A percentile compares a stretch with the other conserved stretches of the same genome.
Conservation (phyloP, 2,888 invertebrate genomes). For the Hirtodrosophila cameraria region DNA sequence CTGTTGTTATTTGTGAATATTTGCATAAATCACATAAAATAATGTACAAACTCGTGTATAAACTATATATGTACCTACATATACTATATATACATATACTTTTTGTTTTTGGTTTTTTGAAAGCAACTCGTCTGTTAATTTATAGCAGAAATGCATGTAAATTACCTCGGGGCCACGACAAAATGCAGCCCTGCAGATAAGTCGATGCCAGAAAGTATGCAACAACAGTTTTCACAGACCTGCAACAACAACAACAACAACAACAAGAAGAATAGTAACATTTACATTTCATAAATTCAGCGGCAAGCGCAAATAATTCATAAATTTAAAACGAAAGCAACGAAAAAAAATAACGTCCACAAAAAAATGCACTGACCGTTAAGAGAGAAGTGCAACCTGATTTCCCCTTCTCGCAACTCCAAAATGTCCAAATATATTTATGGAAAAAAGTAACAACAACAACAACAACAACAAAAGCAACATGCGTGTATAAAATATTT, state of each 20-base stretch:
- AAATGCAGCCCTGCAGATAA: conserved; percentile 64
- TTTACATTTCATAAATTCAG: conserved; percentile 75
- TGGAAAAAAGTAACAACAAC: conserved; percentile 13
- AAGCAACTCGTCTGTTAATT: conserved; percentile 46
- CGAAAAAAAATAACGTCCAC: conserved; percentile 11
- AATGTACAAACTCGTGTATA: conserved; percentile 15
- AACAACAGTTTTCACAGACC: conserved; percentile 30
- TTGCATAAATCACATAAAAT: conserved; percentile 65
- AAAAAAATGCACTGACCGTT: conserved; percentile 46
- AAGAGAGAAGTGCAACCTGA: conserved; percentile 17
- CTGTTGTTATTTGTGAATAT: conserved; percentile 42
- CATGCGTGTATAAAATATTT: conserved; percentile 65
- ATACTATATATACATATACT: conserved; percentile 6
- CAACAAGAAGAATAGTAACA: conserved; percentile 17
- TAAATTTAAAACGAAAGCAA: conserved; percentile 59
- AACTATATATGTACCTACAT: neutral
- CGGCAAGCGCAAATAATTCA: conserved; percentile 72
- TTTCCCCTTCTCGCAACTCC: neutral
- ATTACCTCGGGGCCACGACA: conserved; percentile 50
- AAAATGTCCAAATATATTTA: conserved; percentile 4
- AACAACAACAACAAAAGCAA: conserved; percentile 22
- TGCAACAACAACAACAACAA: conserved; percentile 3
- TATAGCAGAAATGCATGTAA: conserved; percentile 68
- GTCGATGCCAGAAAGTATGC: conserved; percentile 51
- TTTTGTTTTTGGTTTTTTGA: conserved; percentile 17